phyloP scores from a whole-genome alignment of 2,888 invertebrate genomes.

The Aleiodes leptofemur region DNA sequence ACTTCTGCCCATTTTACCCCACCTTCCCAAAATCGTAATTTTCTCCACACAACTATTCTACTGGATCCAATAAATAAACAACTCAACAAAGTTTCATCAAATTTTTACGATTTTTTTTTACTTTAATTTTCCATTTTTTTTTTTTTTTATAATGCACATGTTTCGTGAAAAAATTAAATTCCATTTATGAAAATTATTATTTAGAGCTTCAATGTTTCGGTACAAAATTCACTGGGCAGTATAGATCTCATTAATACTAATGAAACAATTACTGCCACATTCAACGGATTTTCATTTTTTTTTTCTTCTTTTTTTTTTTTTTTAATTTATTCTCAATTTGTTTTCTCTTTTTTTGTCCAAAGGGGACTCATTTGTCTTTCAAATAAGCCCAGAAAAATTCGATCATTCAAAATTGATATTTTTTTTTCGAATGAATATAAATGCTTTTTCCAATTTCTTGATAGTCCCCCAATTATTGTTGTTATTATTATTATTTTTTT shows the following conservation, averaged over 20 bases:
- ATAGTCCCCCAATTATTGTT: not conserved
- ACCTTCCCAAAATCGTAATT: too few relatives aligned
- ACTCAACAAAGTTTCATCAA: conserved; percentile 53
- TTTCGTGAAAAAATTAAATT: conserved; percentile 76
- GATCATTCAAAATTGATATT: conserved; percentile 1
- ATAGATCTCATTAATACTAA: conserved; percentile 51
- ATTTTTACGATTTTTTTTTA: conserved; percentile 73
- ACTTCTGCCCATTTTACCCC: too few relatives aligned
- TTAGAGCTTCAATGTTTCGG: conserved; percentile 70
- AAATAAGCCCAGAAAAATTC: not conserved
- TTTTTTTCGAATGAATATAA: not conserved
- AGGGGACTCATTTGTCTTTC: not conserved
- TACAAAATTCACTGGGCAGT: conserved; percentile 72
- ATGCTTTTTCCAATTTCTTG: not conserved
- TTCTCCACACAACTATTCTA: too few relatives aligned
- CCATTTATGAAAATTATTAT: conserved; percentile 74
- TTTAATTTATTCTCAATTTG: conserved; percentile 38
- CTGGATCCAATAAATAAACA: conserved; percentile 37
- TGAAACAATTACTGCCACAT: conserved; percentile 47
- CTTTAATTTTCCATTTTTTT: conserved; percentile 69
- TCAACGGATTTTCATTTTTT: conserved; percentile 40
- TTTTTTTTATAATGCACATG: conserved; percentile 75
- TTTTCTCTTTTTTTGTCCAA: conserved; percentile 21
- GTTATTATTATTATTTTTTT: too few relatives aligned
- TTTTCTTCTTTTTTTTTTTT: conserved; percentile 46